Percentiles rank a stretch among this genome's conserved stretches.
phyloP scores from a whole-genome alignment of 2,888 invertebrate species.

The Stratiomys singularior region DNA sequence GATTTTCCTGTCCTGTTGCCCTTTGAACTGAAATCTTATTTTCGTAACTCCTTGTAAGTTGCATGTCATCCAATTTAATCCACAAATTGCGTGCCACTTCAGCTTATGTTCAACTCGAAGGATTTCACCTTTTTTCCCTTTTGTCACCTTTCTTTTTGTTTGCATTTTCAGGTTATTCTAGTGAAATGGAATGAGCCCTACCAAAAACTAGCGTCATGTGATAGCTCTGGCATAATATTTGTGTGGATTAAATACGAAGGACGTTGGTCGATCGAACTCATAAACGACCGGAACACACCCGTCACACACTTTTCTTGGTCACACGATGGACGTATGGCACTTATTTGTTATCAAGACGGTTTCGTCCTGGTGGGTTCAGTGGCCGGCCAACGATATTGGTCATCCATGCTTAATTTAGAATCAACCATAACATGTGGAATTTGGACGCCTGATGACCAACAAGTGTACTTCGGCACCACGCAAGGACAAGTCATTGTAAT shows the following conservation, averaged over 20 bases:
- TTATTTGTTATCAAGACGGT: slow-evolving; percentile 98
- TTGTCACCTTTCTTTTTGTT: not conserved
- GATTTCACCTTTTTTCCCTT: not conserved
- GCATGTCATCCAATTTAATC: slow-evolving; percentile 26
- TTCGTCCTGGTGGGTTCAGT: slow-evolving; percentile 98
- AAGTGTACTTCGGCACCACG: slow-evolving; percentile 96
- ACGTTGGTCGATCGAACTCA: slow-evolving; percentile 98
- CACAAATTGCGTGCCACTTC: slow-evolving; percentile 8
- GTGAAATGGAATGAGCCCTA: slow-evolving; percentile 99
- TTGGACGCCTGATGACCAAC: slow-evolving; percentile 98
- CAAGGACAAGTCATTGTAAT: slow-evolving; percentile 95
- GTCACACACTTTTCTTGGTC: slow-evolving; percentile 99
- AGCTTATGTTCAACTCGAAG: not conserved
- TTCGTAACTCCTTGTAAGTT: not conserved
- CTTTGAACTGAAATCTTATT: not conserved
- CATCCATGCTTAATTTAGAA: slow-evolving; percentile 94
- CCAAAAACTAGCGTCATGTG: slow-evolving; percentile 97
- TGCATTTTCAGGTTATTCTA: slow-evolving; percentile 78
- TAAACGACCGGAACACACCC: slow-evolving; percentile 96
- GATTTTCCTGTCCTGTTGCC: too few relatives aligned
- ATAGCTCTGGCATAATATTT: slow-evolving; percentile 97
- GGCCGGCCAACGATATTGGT: slow-evolving; percentile 98
- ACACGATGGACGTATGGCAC: slow-evolving; percentile 97
- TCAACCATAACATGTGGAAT: slow-evolving; percentile 95
- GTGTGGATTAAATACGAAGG: slow-evolving; percentile 99